These are phyloP conservation scores for Hypsibius dujardini DNA, from an alignment of 1,140 invertebrate species.

Conservation along the genomic window DNA sequence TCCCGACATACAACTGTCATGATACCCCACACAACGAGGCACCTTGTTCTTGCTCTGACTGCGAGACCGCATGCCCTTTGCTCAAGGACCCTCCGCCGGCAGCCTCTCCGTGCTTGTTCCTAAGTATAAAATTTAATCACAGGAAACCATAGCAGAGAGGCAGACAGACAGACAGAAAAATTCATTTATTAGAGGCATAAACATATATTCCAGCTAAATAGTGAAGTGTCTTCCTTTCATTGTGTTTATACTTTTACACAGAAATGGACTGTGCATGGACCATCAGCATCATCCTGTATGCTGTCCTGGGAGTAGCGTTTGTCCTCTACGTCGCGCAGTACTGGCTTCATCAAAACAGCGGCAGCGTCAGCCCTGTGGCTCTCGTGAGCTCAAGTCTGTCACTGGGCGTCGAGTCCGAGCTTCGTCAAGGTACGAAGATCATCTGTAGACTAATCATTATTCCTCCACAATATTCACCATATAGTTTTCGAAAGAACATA, in stretches of 20 bases:
- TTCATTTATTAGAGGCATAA: slow-evolving; percentile 48
- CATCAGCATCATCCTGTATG: neutral
- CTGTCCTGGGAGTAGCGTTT: slow-evolving; percentile 16
- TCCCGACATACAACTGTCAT: slow-evolving; percentile 47
- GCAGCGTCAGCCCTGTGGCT: neutral
- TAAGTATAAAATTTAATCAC: slow-evolving; percentile 23
- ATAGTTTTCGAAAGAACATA: neutral
- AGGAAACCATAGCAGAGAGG: slow-evolving; percentile 27
- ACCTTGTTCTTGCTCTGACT: slow-evolving; percentile 75
- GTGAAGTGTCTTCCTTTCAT: slow-evolving; percentile 62
- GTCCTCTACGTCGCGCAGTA: neutral
- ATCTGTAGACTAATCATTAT: too few species aligned
- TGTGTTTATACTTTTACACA: slow-evolving; percentile 27
- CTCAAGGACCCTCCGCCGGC: slow-evolving; percentile 44
- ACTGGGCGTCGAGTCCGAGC: neutral
- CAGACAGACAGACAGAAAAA: slow-evolving; percentile 29
- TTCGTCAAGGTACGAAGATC: neutral
- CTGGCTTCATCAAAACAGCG: neutral
- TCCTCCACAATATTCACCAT: too few species aligned
- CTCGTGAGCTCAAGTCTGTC: neutral
- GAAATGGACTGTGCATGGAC: neutral
- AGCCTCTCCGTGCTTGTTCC: too few species aligned
- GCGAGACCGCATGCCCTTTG: slow-evolving; percentile 52
- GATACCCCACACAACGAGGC: slow-evolving; percentile 42
- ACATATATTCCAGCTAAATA: slow-evolving; percentile 45